phyloP scores from a whole-genome alignment of 2,797 vertebrate species.

The Spinus olivaceus region DNA sequence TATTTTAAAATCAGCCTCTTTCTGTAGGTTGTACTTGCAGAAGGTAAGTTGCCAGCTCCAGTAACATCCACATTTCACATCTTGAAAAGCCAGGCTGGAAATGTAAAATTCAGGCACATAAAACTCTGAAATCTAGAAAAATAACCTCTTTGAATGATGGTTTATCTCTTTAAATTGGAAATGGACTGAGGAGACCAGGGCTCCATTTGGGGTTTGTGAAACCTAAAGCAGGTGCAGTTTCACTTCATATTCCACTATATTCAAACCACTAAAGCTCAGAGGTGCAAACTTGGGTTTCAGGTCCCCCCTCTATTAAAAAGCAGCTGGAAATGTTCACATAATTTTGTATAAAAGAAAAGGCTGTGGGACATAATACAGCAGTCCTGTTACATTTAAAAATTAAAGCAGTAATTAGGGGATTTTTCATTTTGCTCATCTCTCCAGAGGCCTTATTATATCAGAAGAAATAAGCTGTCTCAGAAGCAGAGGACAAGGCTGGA shows the following conservation, averaged over 20 bases:
- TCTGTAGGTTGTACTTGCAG: neutral
- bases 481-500: neutral
- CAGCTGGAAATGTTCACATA: conserved; percentile 27
- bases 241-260: neutral
- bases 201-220: conserved; percentile 13
- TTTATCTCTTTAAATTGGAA: neutral
- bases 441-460: neutral
- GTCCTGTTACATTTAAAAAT: neutral
- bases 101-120: neutral
- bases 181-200: neutral
- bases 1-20: neutral
- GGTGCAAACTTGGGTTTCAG: neutral
- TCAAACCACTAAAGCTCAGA: conserved; percentile 10
- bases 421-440: conserved; percentile 20
- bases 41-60: neutral
- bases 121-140: conserved; percentile 21
- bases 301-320: neutral
- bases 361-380: neutral
- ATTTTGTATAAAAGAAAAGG: conserved; percentile 2
- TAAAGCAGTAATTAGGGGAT: neutral
- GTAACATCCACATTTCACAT: neutral
- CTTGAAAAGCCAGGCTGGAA: neutral
- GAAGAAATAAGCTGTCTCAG: neutral
- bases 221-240: conserved; percentile 32
- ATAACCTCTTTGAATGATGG: neutral